phyloP scores from a whole-genome alignment of 1,140 invertebrate species.

The Tetranychus urticae region DNA sequence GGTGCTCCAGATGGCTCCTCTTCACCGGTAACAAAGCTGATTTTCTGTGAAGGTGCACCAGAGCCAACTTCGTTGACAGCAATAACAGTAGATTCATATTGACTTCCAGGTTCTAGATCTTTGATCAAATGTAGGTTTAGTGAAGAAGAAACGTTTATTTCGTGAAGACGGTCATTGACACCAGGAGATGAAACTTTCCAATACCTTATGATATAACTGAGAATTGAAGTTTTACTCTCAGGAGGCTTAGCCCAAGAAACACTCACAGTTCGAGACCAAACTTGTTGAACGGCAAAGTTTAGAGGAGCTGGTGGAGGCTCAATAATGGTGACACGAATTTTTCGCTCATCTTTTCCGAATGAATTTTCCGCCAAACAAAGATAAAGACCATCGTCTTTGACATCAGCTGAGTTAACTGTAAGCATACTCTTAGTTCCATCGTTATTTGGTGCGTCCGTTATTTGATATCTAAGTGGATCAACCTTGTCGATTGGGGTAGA shows the following conservation, averaged over 20 bases:
- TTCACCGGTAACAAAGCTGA: constrained; percentile 53
- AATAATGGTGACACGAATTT: constrained; percentile 69
- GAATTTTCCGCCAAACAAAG: constrained; percentile 64
- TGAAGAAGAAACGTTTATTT: constrained; percentile 12
- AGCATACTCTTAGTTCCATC: constrained; percentile 23
- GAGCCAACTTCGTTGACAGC: constrained; percentile 28
- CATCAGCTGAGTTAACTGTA: constrained; percentile 57
- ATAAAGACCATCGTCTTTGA: constrained; percentile 65
- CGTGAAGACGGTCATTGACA: constrained; percentile 8
- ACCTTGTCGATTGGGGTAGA: constrained; percentile 1
- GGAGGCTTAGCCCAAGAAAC: constrained; percentile 78
- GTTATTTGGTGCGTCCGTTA: constrained; percentile 11
- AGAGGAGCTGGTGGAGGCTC: constrained; percentile 80
- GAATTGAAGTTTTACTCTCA: constrained; percentile 66
- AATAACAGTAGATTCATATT: constrained; percentile 20
- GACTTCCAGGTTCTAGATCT: constrained; percentile 20
- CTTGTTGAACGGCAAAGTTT: constrained; percentile 67
- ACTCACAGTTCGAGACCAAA: constrained; percentile 66
- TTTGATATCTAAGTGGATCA: constrained; percentile 12
- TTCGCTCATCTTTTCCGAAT: constrained; percentile 71
- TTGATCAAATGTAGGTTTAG: constrained; percentile 16
- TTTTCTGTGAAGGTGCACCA: constrained; percentile 58
- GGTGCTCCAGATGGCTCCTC: constrained; percentile 30
- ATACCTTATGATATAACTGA: constrained; percentile 63
- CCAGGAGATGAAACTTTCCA: constrained; percentile 36